A percentile compares a stretch with the other conserved stretches of the same genome.
phyloP scores from a whole-genome alignment of 2,797 vertebrate genomes.

The Sparidentex hasta region DNA sequence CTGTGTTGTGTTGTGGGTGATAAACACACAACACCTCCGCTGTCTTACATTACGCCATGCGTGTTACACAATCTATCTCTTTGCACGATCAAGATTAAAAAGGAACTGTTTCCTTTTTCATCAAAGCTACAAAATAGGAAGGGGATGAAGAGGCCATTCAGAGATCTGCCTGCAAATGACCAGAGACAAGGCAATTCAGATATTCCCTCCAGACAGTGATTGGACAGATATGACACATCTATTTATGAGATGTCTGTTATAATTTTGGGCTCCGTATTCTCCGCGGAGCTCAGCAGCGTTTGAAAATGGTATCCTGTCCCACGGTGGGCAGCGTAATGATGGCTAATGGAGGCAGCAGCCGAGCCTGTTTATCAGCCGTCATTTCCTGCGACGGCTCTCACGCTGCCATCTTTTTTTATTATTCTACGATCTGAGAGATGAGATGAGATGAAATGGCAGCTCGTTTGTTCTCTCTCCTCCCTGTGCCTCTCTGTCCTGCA shows the following conservation, averaged over 20 bases:
- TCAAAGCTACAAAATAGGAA: constrained; percentile 17
- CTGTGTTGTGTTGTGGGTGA: not conserved
- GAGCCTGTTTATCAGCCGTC: constrained; percentile 75
- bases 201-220: constrained; percentile 52
- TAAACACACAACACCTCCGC: constrained; percentile 5
- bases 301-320: constrained; percentile 71
- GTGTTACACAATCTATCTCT: constrained; percentile 11
- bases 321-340: constrained; percentile 69
- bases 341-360: constrained; percentile 75
- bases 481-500: constrained; percentile 19
- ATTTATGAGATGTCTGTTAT: constrained; percentile 69
- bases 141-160: constrained; percentile 30
- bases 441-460: constrained; percentile 42
- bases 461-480: constrained; percentile 31
- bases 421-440: constrained; percentile 35
- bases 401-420: constrained; percentile 17
- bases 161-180: constrained; percentile 50
- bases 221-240: constrained; percentile 67
- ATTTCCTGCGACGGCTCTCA: constrained; percentile 68
- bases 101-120: constrained; percentile 42
- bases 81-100: constrained; percentile 29
- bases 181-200: constrained; percentile 48
- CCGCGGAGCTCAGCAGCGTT: constrained; percentile 30
- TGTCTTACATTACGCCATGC: not conserved
- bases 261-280: constrained; percentile 55